Percentiles rank a stretch among this genome's conserved stretches.
Conservation (phyloP, 2,797 vertebrate genomes). For the Petrocephalus sullivani region DNA sequence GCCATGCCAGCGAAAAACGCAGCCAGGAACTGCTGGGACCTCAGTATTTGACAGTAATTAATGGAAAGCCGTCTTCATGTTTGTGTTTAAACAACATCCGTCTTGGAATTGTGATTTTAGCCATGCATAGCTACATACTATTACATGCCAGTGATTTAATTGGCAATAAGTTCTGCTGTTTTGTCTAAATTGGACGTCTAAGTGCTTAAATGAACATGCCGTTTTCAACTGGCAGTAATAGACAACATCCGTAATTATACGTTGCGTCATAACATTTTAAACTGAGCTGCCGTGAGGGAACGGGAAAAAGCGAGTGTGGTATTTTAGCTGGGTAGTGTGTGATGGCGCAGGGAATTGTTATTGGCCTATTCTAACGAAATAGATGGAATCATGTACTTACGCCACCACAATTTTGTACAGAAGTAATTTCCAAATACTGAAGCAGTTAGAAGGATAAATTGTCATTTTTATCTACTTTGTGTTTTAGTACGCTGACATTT, state of each 20-base stretch:
- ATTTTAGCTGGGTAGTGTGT: background rate
- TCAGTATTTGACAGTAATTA: slow-evolving; percentile 11
- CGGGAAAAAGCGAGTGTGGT: background rate
- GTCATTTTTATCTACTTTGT: background rate
- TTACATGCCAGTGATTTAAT: slow-evolving; percentile 7
- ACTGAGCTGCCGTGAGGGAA: background rate
- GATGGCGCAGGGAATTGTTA: background rate
- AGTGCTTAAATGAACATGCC: background rate
- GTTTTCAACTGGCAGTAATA: background rate
- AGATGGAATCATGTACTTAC: background rate
- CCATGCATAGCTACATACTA: slow-evolving; percentile 4
- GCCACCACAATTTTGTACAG: background rate
- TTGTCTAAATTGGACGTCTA: background rate
- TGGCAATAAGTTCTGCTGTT: background rate
- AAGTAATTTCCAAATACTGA: background rate
- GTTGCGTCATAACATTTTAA: background rate
- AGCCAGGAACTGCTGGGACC: background rate
- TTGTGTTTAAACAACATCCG: background rate
- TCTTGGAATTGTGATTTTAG: background rate
- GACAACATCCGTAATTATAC: background rate
- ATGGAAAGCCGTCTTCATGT: slow-evolving; percentile 13
- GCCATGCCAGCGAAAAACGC: background rate
- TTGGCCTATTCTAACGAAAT: background rate
- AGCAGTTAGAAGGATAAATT: background rate
- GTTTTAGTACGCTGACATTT: background rate